Conservation (phyloP, 1,140 invertebrate species). For the Megalonaias nervosa region DNA sequence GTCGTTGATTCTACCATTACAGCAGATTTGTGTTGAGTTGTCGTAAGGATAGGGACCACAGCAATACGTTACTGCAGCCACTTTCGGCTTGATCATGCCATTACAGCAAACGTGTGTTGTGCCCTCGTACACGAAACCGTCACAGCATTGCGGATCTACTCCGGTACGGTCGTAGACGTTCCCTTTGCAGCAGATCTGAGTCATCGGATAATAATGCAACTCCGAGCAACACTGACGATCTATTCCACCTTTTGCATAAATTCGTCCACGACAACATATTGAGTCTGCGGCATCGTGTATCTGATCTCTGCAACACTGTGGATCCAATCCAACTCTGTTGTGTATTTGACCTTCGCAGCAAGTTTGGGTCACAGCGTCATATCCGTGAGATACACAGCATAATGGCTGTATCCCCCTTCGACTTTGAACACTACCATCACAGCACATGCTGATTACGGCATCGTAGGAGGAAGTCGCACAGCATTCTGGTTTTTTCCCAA, state of each 20-base stretch:
- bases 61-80: constrained; percentile 23
- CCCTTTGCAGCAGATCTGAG: constrained; percentile 15
- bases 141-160: constrained; percentile 17
- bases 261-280: constrained; percentile 22
- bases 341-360: constrained; percentile 24
- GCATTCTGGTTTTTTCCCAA: constrained; percentile 20
- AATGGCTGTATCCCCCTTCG: constrained; percentile 23
- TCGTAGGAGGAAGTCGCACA: constrained; percentile 23
- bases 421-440: constrained; percentile 25
- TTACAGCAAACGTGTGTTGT: constrained; percentile 28
- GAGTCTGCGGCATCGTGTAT: constrained; percentile 21
- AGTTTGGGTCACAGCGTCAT: constrained; percentile 23
- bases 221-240: constrained; percentile 30
- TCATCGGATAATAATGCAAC: constrained; percentile 7
- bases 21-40: constrained; percentile 19
- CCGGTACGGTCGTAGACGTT: constrained; percentile 21
- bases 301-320: constrained; percentile 24
- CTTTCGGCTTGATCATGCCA: constrained; percentile 22
- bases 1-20: constrained; percentile 21
- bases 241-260: constrained; percentile 9
- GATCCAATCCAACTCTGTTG: constrained; percentile 3
- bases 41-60: constrained; percentile 32
- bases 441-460: constrained; percentile 24
- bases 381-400: constrained; percentile 29
- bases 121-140: constrained; percentile 21